Conservation (phyloP, 1,140 invertebrate genomes). For the Lepidostoma basale region DNA sequence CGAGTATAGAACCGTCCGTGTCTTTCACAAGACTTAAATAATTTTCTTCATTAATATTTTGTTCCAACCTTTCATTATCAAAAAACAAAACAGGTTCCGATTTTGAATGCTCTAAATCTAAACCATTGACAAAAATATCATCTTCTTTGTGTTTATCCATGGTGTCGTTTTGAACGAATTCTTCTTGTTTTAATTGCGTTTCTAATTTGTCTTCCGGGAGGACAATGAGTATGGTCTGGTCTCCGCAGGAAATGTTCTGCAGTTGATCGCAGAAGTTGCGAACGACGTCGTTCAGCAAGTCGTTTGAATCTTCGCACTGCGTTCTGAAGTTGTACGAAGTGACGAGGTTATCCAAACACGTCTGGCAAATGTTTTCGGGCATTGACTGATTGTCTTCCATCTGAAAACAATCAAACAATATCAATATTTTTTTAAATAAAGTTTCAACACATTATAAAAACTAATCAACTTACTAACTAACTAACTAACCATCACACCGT, state of each 20-base stretch:
- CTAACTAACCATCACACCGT: too few relatives aligned
- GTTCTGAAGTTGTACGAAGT: conserved; percentile 37
- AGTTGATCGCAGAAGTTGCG: conserved; percentile 15
- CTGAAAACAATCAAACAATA: conserved; percentile 37
- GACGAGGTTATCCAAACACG: conserved; percentile 30
- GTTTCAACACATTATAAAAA: too few relatives aligned
- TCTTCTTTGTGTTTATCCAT: not conserved
- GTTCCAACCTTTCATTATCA: not conserved
- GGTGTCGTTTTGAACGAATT: not conserved
- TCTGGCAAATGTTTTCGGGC: conserved; percentile 37
- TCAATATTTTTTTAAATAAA: too few relatives aligned
- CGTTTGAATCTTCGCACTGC: conserved; percentile 39
- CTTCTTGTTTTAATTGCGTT: not conserved
- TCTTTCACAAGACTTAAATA: not conserved
- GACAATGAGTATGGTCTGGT: conserved; percentile 37
- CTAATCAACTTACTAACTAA: too few relatives aligned
- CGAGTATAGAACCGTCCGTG: not conserved
- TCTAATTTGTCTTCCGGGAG: conserved; percentile 23
- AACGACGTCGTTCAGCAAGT: conserved; percentile 30
- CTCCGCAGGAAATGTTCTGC: not conserved
- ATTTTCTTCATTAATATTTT: not conserved
- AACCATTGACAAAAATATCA: too few relatives aligned
- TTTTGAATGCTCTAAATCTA: not conserved
- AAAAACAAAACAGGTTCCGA: not conserved
- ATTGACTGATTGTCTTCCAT: conserved; percentile 15